Evolutionary conservation across 2,888 invertebrate genomes (phyloP), one percentile per base, ranked within the genome.

Genomic region (Parnassius apollo): DNA sequence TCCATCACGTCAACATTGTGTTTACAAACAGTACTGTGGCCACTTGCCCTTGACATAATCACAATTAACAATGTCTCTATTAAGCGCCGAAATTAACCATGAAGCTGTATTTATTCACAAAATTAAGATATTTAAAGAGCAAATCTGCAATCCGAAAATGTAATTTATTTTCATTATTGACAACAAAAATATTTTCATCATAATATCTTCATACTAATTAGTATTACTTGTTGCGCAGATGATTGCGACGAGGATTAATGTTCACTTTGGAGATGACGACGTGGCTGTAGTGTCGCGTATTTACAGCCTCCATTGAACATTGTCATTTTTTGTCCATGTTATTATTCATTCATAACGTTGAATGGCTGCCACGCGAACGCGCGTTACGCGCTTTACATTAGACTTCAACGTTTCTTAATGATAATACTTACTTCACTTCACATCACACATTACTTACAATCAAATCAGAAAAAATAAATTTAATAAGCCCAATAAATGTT

Each of bases 401-500:
- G 81, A 81, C 80, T 76, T 81, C 80, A 81, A 81, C 81, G 81
- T 73, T 63, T 69, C 67, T 73, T 63, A 66, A n/a, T n/a, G n/a
- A n/a, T n/a, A n/a, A n/a, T n/a, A n/a, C n/a, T n/a, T n/a, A n/a
- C n/a, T n/a, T n/a, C n/a, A n/a, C n/a, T n/a, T n/a, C n/a, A 25
- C 57, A 51, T 61, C 53, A 54, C 65, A 69, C 70, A 71, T 68
- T 69, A 68, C 46, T 48, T 10, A 10, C 13, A 44, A 11, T n/a
- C 11, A 3, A 9, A 9, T 8, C 9, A 12, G 13, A 11, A n/a
- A 13, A 53, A 49, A 59, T 64, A 57, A 63, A 57, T 13, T 56
- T 53, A 62, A 59, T 59, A 57, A 52, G 49, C 22, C 48, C 18
- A 42, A 52, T 62, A 62, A 52, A 54, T 2, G 49, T 62, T 53